These are phyloP conservation scores for Chouioia cunea DNA, from an alignment of 2,888 invertebrate genomes.

Conservation along the genomic window DNA sequence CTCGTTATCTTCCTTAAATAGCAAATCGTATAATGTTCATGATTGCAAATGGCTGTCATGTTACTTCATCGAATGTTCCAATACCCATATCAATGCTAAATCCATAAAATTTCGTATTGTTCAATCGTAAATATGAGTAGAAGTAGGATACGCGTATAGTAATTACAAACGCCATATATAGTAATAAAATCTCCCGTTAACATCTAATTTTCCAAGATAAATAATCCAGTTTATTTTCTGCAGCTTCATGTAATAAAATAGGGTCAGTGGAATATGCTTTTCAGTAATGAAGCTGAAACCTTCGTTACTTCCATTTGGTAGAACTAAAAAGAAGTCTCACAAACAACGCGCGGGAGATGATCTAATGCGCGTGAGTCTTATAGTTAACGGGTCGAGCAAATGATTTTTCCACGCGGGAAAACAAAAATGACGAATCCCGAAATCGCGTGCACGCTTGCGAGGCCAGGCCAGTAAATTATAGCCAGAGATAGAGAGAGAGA, in stretches of 20 bases:
- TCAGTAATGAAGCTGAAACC: conserved; percentile 26
- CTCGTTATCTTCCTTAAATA: no score
- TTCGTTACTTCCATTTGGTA: conserved; percentile 31
- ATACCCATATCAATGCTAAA: no score
- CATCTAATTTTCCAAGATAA: conserved; percentile 21
- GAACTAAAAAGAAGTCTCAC: no score
- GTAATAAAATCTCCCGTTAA: not conserved
- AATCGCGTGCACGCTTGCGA: not conserved
- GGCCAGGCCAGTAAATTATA: no score
- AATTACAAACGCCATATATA: not conserved
- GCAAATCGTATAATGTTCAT: no score
- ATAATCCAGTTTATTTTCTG: conserved; percentile 25
- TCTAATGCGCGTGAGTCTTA: not conserved
- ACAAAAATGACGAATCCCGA: conserved; percentile 3
- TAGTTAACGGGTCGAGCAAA: not conserved
- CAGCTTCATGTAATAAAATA: not conserved
- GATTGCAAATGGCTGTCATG: no score
- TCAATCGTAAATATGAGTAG: no score
- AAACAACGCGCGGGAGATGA: not conserved
- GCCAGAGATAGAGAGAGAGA: not conserved
- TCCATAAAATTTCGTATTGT: no score
- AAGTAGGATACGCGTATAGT: no score
- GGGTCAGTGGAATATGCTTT: not conserved
- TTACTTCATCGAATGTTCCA: no score
- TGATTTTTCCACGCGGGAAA: conserved; percentile 13